These are phyloP conservation scores for Saguinus midas DNA, from an alignment of 2,113 vertebrate genomes.

Conservation along the genomic window DNA sequence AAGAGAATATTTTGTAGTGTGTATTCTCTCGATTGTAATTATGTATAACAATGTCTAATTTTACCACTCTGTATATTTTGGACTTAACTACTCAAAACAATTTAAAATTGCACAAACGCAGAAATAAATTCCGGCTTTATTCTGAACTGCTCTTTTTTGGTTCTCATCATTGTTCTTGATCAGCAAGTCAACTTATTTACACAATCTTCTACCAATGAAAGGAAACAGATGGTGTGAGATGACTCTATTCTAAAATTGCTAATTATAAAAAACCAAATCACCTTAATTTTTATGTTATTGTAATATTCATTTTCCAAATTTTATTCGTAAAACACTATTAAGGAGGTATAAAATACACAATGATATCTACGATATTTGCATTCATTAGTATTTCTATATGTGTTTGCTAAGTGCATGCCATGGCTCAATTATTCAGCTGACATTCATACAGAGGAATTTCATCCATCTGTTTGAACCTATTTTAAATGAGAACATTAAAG, in stretches of 20 bases:
- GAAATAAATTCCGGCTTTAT: not conserved
- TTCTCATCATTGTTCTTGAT: not conserved
- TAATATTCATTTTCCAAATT: not conserved
- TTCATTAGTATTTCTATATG: slow-evolving; percentile 14
- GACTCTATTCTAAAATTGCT: not conserved
- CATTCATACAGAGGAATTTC: not conserved
- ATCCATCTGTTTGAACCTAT: slow-evolving; percentile 28
- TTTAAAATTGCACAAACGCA: not conserved
- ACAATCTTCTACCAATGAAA: not conserved
- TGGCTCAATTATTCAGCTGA: not conserved
- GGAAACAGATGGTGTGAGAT: slow-evolving; percentile 37
- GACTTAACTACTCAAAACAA: not conserved
- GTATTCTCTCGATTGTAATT: not conserved
- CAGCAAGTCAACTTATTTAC: not conserved
- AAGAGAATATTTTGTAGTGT: not conserved
- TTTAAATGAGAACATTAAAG: slow-evolving; percentile 2
- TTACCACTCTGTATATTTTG: not conserved
- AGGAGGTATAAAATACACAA: not conserved
- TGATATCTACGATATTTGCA: not conserved
- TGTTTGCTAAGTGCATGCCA: not conserved
- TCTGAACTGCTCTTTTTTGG: not conserved
- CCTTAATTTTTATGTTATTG: not conserved
- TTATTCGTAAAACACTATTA: not conserved
- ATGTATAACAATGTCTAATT: not conserved
- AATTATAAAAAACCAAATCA: not conserved